phyloP scores from a whole-genome alignment of 1,140 invertebrate genomes.

The Aricia agestis region DNA sequence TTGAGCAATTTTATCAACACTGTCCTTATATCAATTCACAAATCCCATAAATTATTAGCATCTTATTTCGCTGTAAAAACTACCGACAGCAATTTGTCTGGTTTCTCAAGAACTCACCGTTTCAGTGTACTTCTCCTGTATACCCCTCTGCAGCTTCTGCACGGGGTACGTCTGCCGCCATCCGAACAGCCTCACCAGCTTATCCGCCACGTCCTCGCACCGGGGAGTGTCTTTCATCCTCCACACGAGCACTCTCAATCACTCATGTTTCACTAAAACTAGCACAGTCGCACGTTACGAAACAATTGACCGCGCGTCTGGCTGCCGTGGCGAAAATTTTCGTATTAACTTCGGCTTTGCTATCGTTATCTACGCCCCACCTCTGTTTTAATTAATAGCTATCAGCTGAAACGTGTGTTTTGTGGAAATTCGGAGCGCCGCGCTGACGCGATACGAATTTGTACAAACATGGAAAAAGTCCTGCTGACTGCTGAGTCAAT shows the following conservation, averaged over 20 bases:
- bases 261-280: neutral
- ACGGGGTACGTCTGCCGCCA: slow-evolving; percentile 87
- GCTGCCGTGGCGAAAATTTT: neutral
- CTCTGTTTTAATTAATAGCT: neutral
- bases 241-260: slow-evolving; percentile 5
- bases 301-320: neutral
- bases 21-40: too few relatives aligned
- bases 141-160: slow-evolving; percentile 82
- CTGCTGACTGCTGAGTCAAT: too few relatives aligned
- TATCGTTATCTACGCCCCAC: slow-evolving; percentile 10
- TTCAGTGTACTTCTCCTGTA: slow-evolving; percentile 74
- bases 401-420: neutral
- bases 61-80: too few relatives aligned
- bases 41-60: too few relatives aligned
- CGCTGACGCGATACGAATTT: neutral
- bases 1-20: too few relatives aligned
- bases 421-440: neutral
- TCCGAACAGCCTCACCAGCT: slow-evolving; percentile 82
- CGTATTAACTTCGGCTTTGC: neutral
- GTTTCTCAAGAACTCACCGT: slow-evolving; percentile 45
- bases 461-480: neutral
- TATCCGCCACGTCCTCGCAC: slow-evolving; percentile 80
- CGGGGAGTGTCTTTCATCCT: slow-evolving; percentile 70
- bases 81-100: too few relatives aligned
- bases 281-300: neutral